These are phyloP conservation scores for Cabera pusaria DNA, from an alignment of 2,888 invertebrate genomes.

Conservation along the genomic window DNA sequence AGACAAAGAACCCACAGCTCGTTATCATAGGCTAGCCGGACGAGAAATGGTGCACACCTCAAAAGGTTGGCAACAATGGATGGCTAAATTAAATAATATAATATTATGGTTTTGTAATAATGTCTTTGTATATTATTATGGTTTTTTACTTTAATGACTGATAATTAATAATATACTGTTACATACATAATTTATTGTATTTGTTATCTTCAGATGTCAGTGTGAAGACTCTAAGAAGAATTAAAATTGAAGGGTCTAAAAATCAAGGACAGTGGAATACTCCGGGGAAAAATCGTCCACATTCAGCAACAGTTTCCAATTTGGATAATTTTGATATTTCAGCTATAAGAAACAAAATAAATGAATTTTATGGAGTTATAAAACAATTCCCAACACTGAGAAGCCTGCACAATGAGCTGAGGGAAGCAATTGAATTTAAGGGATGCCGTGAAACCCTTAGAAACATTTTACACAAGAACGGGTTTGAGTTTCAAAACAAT, in stretches of 20 bases:
- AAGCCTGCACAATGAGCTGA: constrained; percentile 19
- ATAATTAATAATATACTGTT: too few species aligned
- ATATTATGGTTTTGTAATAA: too few species aligned
- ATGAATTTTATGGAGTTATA: constrained; percentile 26
- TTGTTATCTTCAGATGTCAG: constrained; percentile 17
- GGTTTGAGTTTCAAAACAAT: constrained; percentile 22
- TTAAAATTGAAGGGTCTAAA: constrained; percentile 16
- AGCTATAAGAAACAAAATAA: constrained; percentile 20
- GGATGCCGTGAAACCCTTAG: too few species aligned
- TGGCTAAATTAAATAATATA: constrained; percentile 12
- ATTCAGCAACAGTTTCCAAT: constrained; percentile 11
- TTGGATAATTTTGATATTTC: constrained; percentile 10
- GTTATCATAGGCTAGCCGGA: too few species aligned
- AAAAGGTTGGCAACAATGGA: too few species aligned
- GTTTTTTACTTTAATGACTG: constrained; percentile 9
- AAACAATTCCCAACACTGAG: constrained; percentile 29
- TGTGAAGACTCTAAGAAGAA: constrained; percentile 11
- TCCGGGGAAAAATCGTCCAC: constrained; percentile 18
- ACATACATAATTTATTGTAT: constrained; percentile 14
- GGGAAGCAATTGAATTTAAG: constrained; percentile 15
- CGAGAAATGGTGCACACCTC: too few species aligned
- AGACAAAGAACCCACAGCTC: too few species aligned
- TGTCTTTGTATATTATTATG: constrained; percentile 11
- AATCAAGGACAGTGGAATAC: constrained; percentile 14
- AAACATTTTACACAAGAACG: constrained; percentile 17